Conservation (phyloP, 2,888 invertebrate genomes). For the Deilephila elpenor region DNA sequence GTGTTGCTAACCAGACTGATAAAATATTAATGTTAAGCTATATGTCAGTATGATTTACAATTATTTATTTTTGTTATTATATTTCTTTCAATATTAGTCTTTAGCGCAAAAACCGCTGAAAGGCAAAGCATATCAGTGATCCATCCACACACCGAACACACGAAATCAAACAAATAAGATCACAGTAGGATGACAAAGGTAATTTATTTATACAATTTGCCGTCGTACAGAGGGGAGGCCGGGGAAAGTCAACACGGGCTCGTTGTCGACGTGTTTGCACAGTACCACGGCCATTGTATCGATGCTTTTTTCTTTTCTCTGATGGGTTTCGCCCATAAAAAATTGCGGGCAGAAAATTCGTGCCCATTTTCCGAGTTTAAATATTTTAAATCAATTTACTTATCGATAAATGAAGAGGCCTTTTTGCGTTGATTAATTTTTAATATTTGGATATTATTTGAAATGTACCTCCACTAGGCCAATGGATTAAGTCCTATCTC, state of each 20-base stretch:
- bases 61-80: too few species aligned
- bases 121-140: slow-evolving; percentile 5
- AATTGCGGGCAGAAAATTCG: slow-evolving; percentile 12
- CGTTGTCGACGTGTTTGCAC: slow-evolving; percentile 77
- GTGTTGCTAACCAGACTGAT: too few species aligned
- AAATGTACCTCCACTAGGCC: too few species aligned
- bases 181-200: slow-evolving; percentile 75
- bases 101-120: not conserved
- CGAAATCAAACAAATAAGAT: slow-evolving; percentile 60
- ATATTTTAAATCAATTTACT: slow-evolving; percentile 28
- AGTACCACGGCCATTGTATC: slow-evolving; percentile 53
- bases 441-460: not conserved
- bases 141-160: slow-evolving; percentile 7
- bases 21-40: too few species aligned
- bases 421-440: not conserved
- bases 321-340: slow-evolving; percentile 32
- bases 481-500: too few species aligned
- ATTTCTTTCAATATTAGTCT: not conserved
- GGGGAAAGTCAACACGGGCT: slow-evolving; percentile 76
- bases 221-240: slow-evolving; percentile 63
- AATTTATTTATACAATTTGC: slow-evolving; percentile 82
- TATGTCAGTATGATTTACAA: too few species aligned
- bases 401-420: not conserved
- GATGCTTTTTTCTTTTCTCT: slow-evolving; percentile 29
- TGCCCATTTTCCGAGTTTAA: slow-evolving; percentile 2